Percentiles rank a stretch among this genome's conserved stretches.
Conservation (phyloP, 2,888 invertebrate species). For the Luperina nickerlii region DNA sequence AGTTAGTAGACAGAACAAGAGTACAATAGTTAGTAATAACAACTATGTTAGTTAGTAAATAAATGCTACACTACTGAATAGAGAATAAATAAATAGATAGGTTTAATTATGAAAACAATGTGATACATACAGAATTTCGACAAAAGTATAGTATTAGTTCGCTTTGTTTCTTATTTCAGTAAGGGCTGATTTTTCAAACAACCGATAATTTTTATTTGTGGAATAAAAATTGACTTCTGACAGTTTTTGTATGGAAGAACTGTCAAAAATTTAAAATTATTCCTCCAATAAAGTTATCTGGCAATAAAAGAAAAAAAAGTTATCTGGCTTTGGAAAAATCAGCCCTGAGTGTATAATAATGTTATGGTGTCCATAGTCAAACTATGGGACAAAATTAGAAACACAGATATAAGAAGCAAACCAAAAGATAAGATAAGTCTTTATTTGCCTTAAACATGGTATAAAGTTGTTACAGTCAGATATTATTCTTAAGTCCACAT, state of each 20-base stretch:
- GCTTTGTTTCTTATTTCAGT: background rate
- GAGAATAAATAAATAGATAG: slow-evolving; percentile 11
- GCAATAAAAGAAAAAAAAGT: too few species aligned
- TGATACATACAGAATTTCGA: background rate
- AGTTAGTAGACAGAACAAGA: background rate
- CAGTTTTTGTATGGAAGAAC: too few species aligned
- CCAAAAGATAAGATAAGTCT: too few species aligned
- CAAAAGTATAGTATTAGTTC: background rate
- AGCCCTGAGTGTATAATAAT: background rate
- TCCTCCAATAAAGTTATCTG: too few species aligned
- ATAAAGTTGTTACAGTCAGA: too few species aligned
- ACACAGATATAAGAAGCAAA: background rate
- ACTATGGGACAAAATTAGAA: background rate
- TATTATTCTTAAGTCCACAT: too few species aligned
- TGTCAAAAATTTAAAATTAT: too few species aligned
- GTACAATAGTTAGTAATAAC: slow-evolving; percentile 3
- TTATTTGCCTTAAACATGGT: too few species aligned
- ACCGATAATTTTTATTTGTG: too few species aligned
- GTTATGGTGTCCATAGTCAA: background rate
- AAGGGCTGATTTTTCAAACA: too few species aligned
- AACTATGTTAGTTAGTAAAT: slow-evolving; percentile 22
- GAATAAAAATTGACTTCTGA: too few species aligned
- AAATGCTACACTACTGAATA: slow-evolving; percentile 31
- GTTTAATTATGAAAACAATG: background rate
- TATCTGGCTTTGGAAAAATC: too few species aligned